Conservation (phyloP, 2,113 vertebrate species). For the Sprattus sprattus region DNA sequence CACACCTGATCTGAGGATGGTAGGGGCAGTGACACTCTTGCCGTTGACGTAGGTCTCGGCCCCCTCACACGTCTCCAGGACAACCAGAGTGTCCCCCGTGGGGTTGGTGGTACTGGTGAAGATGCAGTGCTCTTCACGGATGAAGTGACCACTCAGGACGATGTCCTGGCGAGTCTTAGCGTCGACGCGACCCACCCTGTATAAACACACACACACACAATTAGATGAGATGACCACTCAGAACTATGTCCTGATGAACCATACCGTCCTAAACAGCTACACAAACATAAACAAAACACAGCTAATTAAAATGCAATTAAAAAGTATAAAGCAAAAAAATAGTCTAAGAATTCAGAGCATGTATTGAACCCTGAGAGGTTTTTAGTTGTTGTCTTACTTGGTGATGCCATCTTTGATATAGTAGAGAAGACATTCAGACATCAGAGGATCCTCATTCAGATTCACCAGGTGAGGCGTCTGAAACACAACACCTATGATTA, state of each 20-base stretch:
- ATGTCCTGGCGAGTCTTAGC: constrained; percentile 93
- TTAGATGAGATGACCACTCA: not conserved
- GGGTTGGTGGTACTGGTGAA: constrained; percentile 85
- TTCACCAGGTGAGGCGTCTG: constrained; percentile 96
- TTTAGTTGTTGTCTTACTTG: constrained; percentile 72
- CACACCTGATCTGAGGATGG: constrained; percentile 86
- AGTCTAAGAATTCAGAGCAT: not conserved
- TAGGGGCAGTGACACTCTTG: constrained; percentile 88
- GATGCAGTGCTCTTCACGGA: constrained; percentile 92
- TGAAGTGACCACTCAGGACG: constrained; percentile 94
- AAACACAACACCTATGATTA: constrained; percentile 22
- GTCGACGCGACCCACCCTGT: constrained; percentile 91
- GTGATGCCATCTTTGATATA: constrained; percentile 97
- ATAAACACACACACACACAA: not conserved
- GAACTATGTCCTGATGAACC: too few species aligned
- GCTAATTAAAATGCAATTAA: too few species aligned
- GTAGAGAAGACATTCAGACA: constrained; percentile 96
- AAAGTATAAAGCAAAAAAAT: too few species aligned
- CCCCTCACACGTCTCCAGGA: constrained; percentile 90
- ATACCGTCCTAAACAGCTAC: too few species aligned
- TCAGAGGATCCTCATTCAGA: constrained; percentile 93
- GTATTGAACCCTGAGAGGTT: too few species aligned
- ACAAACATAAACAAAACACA: too few species aligned
- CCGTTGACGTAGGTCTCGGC: constrained; percentile 95
- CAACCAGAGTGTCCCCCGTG: constrained; percentile 84